Percentiles rank a stretch among this genome's conserved stretches.
Evolutionary conservation across 2,888 invertebrate genomes (phyloP).

Genomic region (Archaeoteleia sp.): DNA sequence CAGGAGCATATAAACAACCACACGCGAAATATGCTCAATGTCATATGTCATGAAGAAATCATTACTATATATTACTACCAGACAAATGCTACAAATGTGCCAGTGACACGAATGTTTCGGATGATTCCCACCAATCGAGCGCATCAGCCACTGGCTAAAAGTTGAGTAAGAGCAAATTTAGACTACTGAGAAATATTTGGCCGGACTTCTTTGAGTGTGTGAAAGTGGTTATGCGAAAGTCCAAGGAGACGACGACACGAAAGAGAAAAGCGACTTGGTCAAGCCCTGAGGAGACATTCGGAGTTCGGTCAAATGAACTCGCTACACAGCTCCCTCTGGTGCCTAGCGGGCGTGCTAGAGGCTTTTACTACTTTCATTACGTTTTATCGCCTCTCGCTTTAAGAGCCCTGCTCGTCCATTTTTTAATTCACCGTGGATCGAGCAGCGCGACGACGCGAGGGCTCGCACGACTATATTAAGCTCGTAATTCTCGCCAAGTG

Average conservation of each 20-base stretch:
- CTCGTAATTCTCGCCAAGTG: constrained; percentile 70
- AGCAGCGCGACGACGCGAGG: constrained; percentile 58
- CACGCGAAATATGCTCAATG: constrained; percentile 9
- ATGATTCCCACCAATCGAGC: too few species aligned
- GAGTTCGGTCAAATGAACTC: constrained; percentile 53
- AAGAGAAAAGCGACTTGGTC: constrained; percentile 43
- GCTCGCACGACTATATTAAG: constrained; percentile 65
- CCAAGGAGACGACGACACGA: constrained; percentile 41
- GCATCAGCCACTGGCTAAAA: too few species aligned
- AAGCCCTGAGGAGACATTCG: constrained; percentile 58
- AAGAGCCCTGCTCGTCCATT: constrained; percentile 64
- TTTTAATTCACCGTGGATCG: constrained; percentile 69
- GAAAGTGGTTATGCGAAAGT: constrained; percentile 59
- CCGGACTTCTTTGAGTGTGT: constrained; percentile 47
- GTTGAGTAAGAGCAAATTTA: too few species aligned
- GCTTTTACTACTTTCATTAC: constrained; percentile 71
- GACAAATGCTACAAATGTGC: constrained; percentile 1
- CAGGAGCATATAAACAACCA: constrained; percentile 26
- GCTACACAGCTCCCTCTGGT: constrained; percentile 37
- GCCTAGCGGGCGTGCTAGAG: constrained; percentile 31
- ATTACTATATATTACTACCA: too few species aligned
- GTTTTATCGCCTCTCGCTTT: constrained; percentile 69
- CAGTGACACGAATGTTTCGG: too few species aligned
- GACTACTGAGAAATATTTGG: background rate
- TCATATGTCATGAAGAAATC: constrained; percentile 19